Evolutionary conservation across 2,797 vertebrate species (phyloP).

Genomic region (Melanotaenia boesemani): DNA sequence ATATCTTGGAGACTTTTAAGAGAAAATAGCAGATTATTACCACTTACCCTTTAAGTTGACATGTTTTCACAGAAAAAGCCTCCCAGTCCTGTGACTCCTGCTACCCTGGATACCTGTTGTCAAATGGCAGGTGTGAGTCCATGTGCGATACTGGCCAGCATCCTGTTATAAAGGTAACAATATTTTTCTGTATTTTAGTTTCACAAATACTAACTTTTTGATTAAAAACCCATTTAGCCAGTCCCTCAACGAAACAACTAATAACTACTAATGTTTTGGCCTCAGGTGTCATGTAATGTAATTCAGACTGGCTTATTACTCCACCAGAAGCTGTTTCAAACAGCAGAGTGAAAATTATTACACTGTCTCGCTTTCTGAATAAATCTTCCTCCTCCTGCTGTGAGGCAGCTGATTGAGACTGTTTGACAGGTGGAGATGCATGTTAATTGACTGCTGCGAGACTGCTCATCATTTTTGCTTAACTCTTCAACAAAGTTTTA

Average conservation of each 20-base stretch:
- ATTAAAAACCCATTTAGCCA: conserved; percentile 7
- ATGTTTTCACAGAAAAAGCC: conserved; percentile 77
- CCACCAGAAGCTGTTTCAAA: conserved; percentile 49
- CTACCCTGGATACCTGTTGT: conserved; percentile 84
- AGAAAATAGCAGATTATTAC: neutral
- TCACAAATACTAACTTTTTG: conserved; percentile 39
- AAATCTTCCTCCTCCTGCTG: conserved; percentile 46
- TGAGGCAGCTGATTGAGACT: conserved; percentile 44
- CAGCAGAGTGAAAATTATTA: conserved; percentile 55
- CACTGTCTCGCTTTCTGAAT: conserved; percentile 53
- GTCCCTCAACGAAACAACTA: conserved; percentile 35
- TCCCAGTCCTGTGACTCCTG: conserved; percentile 87
- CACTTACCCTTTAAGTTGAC: conserved; percentile 2
- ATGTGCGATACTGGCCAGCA: conserved; percentile 86
- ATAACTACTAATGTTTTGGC: conserved; percentile 59
- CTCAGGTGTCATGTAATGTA: conserved; percentile 47
- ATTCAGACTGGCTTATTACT: conserved; percentile 54
- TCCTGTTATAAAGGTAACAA: conserved; percentile 82
- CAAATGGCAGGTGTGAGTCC: conserved; percentile 81
- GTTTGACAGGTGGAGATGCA: conserved; percentile 50
- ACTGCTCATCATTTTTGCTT: conserved; percentile 4
- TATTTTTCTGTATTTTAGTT: conserved; percentile 29
- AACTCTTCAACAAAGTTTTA: conserved; percentile 10
- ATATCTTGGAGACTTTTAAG: neutral
- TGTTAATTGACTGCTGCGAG: conserved; percentile 41